These are phyloP conservation scores for Pantherophis alleghaniensis DNA, from an alignment of 2,797 vertebrate species.

Conservation along the genomic window DNA sequence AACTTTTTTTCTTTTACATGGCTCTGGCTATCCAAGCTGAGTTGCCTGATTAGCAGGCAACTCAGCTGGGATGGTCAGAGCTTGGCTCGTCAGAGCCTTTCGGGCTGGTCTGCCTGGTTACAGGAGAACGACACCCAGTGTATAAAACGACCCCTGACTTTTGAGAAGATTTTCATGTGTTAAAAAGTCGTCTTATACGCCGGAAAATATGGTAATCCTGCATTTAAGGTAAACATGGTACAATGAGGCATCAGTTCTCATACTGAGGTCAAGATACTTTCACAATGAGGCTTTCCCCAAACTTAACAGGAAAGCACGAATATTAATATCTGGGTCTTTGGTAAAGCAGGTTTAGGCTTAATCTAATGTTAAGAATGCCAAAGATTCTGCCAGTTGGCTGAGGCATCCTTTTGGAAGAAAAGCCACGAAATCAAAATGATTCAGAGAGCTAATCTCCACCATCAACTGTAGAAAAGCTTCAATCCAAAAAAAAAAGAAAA, in stretches of 20 bases:
- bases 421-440: neutral
- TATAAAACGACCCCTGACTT: too few species aligned
- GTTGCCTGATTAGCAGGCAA: too few species aligned
- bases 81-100: too few species aligned
- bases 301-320: slow-evolving; percentile 69
- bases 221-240: neutral
- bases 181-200: too few species aligned
- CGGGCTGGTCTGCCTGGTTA: too few species aligned
- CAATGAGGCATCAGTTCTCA: neutral
- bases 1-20: too few species aligned
- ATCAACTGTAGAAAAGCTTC: neutral
- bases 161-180: too few species aligned
- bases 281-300: slow-evolving; percentile 68
- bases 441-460: neutral
- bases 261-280: slow-evolving; percentile 45
- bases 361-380: slow-evolving; percentile 73
- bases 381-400: slow-evolving; percentile 74
- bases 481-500: neutral
- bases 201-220: neutral
- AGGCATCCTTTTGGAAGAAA: slow-evolving; percentile 46
- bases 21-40: too few species aligned
- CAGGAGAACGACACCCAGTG: too few species aligned
- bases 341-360: slow-evolving; percentile 72
- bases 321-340: slow-evolving; percentile 72
- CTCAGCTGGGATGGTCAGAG: too few species aligned